These are phyloP conservation scores for Orchestes rusci DNA, from an alignment of 2,888 invertebrate species.

Conservation along the genomic window DNA sequence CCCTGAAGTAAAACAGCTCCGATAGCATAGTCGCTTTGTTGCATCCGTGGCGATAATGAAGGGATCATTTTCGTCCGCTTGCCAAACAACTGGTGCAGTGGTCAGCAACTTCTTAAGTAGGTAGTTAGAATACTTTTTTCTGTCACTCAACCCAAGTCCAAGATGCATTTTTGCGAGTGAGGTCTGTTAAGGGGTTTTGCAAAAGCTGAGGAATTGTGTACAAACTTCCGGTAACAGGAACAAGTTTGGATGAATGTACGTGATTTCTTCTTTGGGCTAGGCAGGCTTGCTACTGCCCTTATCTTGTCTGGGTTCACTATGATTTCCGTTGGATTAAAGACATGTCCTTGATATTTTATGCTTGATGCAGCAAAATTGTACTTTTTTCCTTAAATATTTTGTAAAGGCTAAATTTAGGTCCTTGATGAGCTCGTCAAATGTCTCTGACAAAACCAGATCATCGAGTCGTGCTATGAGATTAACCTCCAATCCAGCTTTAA, in stretches of 20 bases:
- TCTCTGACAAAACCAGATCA: too few species aligned
- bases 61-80: conserved; percentile 17
- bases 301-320: conserved; percentile 7
- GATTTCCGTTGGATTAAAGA: background rate
- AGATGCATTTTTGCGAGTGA: conserved; percentile 20
- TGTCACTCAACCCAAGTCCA: conserved; percentile 12
- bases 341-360: conserved; percentile 24
- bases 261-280: conserved; percentile 22
- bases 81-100: background rate
- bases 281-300: conserved; percentile 15
- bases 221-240: conserved; percentile 25
- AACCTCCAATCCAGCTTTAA: too few species aligned
- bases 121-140: conserved; percentile 16
- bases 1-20: conserved; percentile 25
- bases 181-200: conserved; percentile 20
- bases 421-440: too few species aligned
- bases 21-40: conserved; percentile 27
- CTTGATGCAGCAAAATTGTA: background rate
- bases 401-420: too few species aligned
- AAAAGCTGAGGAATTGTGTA: conserved; percentile 24
- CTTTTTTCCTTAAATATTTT: background rate
- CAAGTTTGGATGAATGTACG: conserved; percentile 26
- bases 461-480: too few species aligned
- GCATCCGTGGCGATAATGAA: conserved; percentile 23
- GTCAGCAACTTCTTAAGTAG: conserved; percentile 2